Conservation (phyloP, 64 coral and sea anemone species). For the Anthopleura sola region DNA sequence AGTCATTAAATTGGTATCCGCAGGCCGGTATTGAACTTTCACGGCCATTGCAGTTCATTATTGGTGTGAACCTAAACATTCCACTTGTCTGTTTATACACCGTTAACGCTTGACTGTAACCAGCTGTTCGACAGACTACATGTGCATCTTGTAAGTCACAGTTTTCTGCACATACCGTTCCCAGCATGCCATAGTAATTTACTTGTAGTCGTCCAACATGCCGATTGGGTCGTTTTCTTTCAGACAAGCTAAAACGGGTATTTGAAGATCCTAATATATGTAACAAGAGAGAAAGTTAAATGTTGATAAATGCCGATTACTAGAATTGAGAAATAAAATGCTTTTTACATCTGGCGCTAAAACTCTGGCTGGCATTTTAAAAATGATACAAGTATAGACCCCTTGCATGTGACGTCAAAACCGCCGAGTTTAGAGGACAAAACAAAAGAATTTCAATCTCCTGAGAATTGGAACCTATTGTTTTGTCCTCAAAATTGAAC, state of each 20-base stretch:
- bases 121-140: background rate
- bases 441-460: too few relatives aligned
- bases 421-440: too few relatives aligned
- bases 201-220: background rate
- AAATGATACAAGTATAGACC: too few relatives aligned
- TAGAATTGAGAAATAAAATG: too few relatives aligned
- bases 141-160: background rate
- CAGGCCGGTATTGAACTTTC: background rate
- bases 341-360: too few relatives aligned
- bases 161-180: background rate
- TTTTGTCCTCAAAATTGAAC: too few relatives aligned
- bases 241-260: background rate
- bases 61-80: background rate
- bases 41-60: background rate
- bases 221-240: background rate
- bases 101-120: background rate
- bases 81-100: background rate
- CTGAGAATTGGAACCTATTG: too few relatives aligned
- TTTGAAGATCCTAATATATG: background rate
- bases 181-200: background rate
- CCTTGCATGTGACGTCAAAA: too few relatives aligned
- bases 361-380: too few relatives aligned
- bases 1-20: background rate
- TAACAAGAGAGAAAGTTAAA: too few relatives aligned
- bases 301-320: too few relatives aligned